Evolutionary conservation across 2,888 invertebrate genomes (phyloP), one percentile per base, ranked within the genome.

Genomic region (Eupithecia dodoneata): DNA sequence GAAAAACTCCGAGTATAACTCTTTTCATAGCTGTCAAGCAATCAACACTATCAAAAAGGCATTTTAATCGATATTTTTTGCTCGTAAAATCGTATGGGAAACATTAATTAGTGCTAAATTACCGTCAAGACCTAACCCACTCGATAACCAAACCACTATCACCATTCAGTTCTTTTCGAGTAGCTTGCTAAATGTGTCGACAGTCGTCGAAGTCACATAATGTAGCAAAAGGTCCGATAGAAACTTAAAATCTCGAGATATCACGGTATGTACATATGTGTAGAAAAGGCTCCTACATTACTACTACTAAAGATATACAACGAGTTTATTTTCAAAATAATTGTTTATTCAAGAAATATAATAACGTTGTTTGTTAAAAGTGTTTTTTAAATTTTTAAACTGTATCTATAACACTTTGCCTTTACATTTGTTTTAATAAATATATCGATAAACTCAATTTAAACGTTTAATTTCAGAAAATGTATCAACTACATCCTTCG

Each of bases 401-500:
- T 30, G 30, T 30, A 30, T 30, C 30, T 30, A 30, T 30, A 30
- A 30, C 0, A 49, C 47, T 49, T 49, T 12, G 2, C 12, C 47
- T 49, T 12, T 4, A 9, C 4, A 49, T 49, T 49, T 49, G 12
- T 49, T 12, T 49, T 12, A 49, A 3, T 49, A 3, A 49, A 49
- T 49, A 12, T 3, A 49, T 52, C 15, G 2, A 52, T 15, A 15
- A 55, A 55, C 9, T n/a, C 30, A 30, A n/a, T n/a, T 6, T 55
- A n/a, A n/a, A 9, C 18, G 0, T 5, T 42, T 67, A 3, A 73
- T 86, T 84, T 6, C 81, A 97, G 99, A 83, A 99, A 99, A 93
- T 99, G 99, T 91, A 98, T 99, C 79, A 98, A 98, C 89, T 99
- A 99, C 91, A 98, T 99, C 83, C 95, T 99, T 75, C 96, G 99